Base-by-base conservation (phyloP, 1,140 invertebrate genomes). In the Atta texana region DNA sequence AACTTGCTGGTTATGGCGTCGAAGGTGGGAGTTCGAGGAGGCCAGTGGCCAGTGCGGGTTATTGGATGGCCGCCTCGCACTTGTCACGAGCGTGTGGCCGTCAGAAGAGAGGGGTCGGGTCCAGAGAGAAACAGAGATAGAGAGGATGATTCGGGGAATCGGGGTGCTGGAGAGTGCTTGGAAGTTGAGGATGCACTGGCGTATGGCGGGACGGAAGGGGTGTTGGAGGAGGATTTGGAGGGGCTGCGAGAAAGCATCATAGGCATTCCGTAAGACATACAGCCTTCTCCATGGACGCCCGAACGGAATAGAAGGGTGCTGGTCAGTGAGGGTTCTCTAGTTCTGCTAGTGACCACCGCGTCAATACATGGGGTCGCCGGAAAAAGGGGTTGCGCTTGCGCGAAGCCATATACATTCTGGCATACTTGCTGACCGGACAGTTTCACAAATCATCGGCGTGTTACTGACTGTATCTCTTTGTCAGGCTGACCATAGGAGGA, bases 251-350 rank as follows among this genome's bases (percentile, higher is more conserved):
- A 92, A 93, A 92, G 93, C 93, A 93, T 94, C 93, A 93, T 94
- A 94, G 92, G 92, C 93, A 94, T 94, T 95, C 93, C 93, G 91
- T 87, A 93, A 94, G 94, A 95, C 91, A 93, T 92, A 94, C 88
- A 92, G 90, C 90, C 76, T 92, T 92, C 91, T 92, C 91, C 89
- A 86, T 87, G 89, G 90, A 91, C 89, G 89, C 82, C 81, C 90
- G 93, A 92, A 90, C 75, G 88, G 90, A 93, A 91, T 88, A 87
- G 90, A 91, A 88, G 91, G 92, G 92, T 90, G 91, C 92, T 93
- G 94, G 93, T 94, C 93, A 93, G 92, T 91, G 91, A 93, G 91
- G 90, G 91, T 91, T 90, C 88, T 86, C 88, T 86, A 88, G 89
- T 91, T 92, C 90, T 92, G 76, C 90, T 88, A 92, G 92, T 94